These are phyloP conservation scores for Xylota sylvarum DNA, from an alignment of 2,888 invertebrate species.

Conservation along the genomic window DNA sequence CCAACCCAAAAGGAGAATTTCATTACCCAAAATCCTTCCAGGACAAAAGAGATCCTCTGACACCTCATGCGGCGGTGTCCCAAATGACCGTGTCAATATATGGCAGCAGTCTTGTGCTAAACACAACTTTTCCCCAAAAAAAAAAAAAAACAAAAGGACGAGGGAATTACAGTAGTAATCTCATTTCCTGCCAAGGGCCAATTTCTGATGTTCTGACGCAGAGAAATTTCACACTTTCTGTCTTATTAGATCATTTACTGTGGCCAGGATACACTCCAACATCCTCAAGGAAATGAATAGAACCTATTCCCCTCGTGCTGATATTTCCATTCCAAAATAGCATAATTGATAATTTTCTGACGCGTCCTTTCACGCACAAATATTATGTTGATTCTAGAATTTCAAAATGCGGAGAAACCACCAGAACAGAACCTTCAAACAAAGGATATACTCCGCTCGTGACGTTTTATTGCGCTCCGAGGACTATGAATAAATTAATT, in stretches of 20 bases:
- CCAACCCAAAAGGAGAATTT: constrained; percentile 38
- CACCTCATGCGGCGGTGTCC: not conserved
- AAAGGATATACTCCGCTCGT: constrained; percentile 1
- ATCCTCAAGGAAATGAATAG: constrained; percentile 19
- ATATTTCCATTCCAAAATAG: constrained; percentile 1
- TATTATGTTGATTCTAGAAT: constrained; percentile 1
- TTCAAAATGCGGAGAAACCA: constrained; percentile 1
- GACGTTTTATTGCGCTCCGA: constrained; percentile 24
- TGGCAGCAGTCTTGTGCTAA: not conserved
- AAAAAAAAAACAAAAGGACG: constrained; percentile 35
- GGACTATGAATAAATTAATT: constrained; percentile 35
- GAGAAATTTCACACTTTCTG: constrained; percentile 10
- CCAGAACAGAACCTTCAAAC: constrained; percentile 9
- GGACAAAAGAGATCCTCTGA: constrained; percentile 4
- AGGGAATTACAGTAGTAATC: constrained; percentile 62
- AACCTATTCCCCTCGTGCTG: not conserved
- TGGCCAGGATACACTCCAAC: constrained; percentile 1
- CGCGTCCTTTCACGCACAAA: not conserved
- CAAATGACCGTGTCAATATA: constrained; percentile 41
- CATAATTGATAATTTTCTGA: constrained; percentile 40
- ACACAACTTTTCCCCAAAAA: constrained; percentile 4
- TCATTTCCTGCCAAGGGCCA: constrained; percentile 60
- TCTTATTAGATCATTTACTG: constrained; percentile 31
- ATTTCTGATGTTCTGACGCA: constrained; percentile 40
- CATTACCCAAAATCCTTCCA: constrained; percentile 43